Conservation (phyloP, 2,888 invertebrate genomes). For the Synanthedon formicaeformis region DNA sequence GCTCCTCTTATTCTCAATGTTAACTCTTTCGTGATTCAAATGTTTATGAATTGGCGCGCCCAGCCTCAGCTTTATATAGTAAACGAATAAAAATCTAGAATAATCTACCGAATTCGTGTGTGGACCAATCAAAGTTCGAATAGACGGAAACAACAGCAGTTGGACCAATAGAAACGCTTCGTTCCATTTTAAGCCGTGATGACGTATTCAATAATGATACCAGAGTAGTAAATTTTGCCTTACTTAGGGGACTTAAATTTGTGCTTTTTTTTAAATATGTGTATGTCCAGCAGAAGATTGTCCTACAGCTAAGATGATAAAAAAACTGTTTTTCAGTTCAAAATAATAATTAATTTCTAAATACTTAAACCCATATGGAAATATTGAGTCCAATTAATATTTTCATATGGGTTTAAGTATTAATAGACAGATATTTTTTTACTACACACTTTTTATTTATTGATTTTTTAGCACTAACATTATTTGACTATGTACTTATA, state of each 20-base stretch:
- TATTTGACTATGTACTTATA: too few species aligned
- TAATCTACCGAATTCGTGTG: slow-evolving; percentile 23
- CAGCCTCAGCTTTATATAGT: slow-evolving; percentile 29
- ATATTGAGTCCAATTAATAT: too few species aligned
- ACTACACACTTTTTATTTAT: too few species aligned
- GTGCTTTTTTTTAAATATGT: too few species aligned
- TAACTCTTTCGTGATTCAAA: slow-evolving; percentile 41
- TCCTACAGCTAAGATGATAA: too few species aligned
- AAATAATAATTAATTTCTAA: too few species aligned
- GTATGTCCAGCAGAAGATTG: too few species aligned
- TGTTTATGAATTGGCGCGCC: slow-evolving; percentile 38
- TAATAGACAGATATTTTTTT: too few species aligned
- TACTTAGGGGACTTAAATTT: neutral
- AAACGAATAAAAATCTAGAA: slow-evolving; percentile 33
- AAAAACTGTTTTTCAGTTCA: too few species aligned
- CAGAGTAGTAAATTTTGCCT: neutral
- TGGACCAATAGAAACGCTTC: slow-evolving; percentile 23
- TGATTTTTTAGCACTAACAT: too few species aligned
- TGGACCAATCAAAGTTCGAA: slow-evolving; percentile 31
- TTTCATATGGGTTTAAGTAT: too few species aligned
- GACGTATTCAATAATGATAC: neutral
- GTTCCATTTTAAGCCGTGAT: neutral
- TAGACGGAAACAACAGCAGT: slow-evolving; percentile 20
- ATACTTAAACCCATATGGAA: too few species aligned
- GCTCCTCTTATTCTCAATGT: slow-evolving; percentile 19